Percentiles rank a stretch among this genome's conserved stretches.
Conservation (phyloP, 2,113 vertebrate species). For the Apeltes quadracus region DNA sequence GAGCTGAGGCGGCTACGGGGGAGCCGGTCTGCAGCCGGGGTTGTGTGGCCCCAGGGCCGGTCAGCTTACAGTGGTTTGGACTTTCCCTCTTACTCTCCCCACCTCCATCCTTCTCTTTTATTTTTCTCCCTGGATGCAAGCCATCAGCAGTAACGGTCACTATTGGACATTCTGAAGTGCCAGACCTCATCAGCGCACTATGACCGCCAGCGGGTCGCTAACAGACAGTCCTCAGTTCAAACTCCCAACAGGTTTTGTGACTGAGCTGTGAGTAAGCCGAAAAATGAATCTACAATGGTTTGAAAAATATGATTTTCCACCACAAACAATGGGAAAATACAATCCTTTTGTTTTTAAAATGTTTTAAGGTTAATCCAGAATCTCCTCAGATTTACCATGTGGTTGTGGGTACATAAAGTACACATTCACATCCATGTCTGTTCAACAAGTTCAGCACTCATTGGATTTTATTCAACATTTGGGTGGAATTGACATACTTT, state of each 20-base stretch:
- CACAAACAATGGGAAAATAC: neutral
- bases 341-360: neutral
- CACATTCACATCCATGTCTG: neutral
- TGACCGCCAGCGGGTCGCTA: conserved; percentile 46
- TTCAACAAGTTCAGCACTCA: neutral
- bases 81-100: conserved; percentile 52
- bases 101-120: conserved; percentile 39
- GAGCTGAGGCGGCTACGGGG: conserved; percentile 31
- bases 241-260: conserved; percentile 40
- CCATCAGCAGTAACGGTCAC: conserved; percentile 67
- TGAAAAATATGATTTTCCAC: neutral
- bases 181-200: conserved; percentile 58
- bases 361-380: neutral
- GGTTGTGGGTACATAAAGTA: neutral
- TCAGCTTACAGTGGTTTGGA: conserved; percentile 70
- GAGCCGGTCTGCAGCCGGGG: conserved; percentile 25
- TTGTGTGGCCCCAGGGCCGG: conserved; percentile 30
- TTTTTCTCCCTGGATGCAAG: conserved; percentile 59
- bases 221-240: conserved; percentile 41
- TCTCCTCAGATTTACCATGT: too few species aligned
- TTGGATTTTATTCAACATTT: neutral
- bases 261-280: conserved; percentile 34
- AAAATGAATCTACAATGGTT: conserved; percentile 7
- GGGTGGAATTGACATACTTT: neutral
- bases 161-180: conserved; percentile 68